Conservation (phyloP, 2,797 vertebrate genomes). For the Amblyopsis hoosieri region DNA sequence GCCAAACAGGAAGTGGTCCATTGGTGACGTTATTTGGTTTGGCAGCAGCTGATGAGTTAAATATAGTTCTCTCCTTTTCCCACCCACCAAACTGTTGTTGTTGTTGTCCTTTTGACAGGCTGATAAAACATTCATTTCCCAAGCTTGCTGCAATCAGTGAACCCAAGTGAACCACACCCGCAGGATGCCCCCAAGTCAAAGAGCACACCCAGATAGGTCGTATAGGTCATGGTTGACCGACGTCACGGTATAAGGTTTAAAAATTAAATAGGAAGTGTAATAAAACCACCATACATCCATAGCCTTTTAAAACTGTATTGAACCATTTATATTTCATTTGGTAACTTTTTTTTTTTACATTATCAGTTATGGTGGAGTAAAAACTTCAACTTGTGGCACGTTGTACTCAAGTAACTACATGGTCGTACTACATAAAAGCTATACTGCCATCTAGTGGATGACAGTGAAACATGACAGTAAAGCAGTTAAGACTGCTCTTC, state of each 20-base stretch:
- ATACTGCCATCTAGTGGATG: conserved; percentile 76
- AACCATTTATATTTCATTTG: too few species aligned
- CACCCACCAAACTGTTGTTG: conserved; percentile 55
- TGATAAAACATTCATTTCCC: conserved; percentile 79
- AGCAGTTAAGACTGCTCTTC: conserved; percentile 25
- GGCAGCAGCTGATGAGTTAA: conserved; percentile 65
- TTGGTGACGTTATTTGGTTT: conserved; percentile 59
- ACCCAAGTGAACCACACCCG: conserved; percentile 61
- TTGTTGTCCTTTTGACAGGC: conserved; percentile 53
- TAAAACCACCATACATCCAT: not conserved
- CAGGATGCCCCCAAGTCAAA: conserved; percentile 43
- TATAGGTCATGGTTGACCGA: conserved; percentile 41
- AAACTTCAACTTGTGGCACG: not conserved
- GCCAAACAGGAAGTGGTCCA: conserved; percentile 49
- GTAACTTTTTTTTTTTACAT: too few species aligned
- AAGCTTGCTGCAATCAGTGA: conserved; percentile 48
- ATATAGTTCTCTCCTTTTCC: conserved; percentile 60
- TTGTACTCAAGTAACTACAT: too few species aligned
- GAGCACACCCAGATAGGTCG: conserved; percentile 43
- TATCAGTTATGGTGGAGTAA: not conserved
- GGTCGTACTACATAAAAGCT: conserved; percentile 43
- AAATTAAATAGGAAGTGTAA: conserved; percentile 17
- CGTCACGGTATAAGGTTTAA: conserved; percentile 50
- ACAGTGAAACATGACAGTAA: conserved; percentile 32
- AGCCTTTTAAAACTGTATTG: too few species aligned